Conservation (phyloP, 1,140 invertebrate genomes). For the Drosophila ambigua region DNA sequence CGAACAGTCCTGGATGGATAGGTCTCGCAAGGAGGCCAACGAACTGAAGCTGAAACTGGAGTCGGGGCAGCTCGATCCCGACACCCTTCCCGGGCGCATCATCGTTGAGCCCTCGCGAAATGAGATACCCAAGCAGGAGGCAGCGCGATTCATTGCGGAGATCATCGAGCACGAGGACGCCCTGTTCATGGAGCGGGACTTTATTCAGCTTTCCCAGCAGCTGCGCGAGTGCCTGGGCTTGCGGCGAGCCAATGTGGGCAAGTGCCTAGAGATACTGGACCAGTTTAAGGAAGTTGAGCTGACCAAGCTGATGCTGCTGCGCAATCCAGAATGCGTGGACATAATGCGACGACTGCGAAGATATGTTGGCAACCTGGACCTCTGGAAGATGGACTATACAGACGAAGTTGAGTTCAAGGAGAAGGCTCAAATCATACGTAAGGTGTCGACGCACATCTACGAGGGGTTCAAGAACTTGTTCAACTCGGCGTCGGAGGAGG, state of each 20-base stretch:
- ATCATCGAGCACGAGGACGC: conserved; percentile 76
- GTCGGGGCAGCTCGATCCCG: conserved; percentile 86
- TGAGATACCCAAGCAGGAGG: conserved; percentile 70
- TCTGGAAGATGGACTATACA: conserved; percentile 88
- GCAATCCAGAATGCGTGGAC: conserved; percentile 92
- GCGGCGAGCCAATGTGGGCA: conserved; percentile 87
- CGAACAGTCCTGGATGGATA: conserved; percentile 86
- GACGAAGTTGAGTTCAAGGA: conserved; percentile 87
- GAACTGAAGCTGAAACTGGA: conserved; percentile 84
- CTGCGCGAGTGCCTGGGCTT: conserved; percentile 89
- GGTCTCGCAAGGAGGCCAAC: conserved; percentile 85
- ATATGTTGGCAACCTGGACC: conserved; percentile 90
- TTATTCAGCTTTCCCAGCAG: conserved; percentile 89
- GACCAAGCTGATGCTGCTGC: conserved; percentile 92
- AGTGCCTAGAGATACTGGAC: conserved; percentile 87
- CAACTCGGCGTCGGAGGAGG: conserved; percentile 62
- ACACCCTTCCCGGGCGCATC: conserved; percentile 86
- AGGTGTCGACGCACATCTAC: conserved; percentile 87
- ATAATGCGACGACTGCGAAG: conserved; percentile 89
- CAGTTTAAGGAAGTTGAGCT: conserved; percentile 87
- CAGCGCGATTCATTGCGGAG: conserved; percentile 65
- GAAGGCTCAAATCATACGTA: conserved; percentile 88
- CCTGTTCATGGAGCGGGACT: conserved; percentile 84
- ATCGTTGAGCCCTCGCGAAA: conserved; percentile 85
- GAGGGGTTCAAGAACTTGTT: conserved; percentile 85